Evolutionary conservation across 1,140 invertebrate species (phyloP).

Genomic region (Stenopsyche tienmushanensis): DNA sequence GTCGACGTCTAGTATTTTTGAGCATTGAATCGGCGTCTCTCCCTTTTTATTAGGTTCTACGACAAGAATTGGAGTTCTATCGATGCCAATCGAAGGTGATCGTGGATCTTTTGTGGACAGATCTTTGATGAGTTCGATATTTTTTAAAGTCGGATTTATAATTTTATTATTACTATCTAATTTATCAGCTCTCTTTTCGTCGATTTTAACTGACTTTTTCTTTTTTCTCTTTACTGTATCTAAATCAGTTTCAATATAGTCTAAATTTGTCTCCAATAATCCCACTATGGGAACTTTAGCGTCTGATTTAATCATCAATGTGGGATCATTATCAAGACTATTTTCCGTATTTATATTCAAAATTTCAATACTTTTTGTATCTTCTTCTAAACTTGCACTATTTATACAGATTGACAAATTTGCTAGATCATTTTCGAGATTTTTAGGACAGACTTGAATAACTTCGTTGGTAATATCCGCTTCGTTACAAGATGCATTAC

Average conservation of each 20-base stretch:
- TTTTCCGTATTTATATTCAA: not conserved
- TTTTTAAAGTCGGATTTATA: not conserved
- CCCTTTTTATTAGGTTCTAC: constrained; percentile 5
- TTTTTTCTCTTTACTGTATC: constrained; percentile 45
- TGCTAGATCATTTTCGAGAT: constrained; percentile 26
- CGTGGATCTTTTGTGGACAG: constrained; percentile 50
- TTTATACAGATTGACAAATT: constrained; percentile 18
- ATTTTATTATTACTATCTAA: not conserved
- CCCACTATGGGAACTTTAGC: constrained; percentile 7
- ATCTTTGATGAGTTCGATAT: constrained; percentile 39
- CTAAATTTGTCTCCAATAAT: constrained; percentile 55
- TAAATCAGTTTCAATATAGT: constrained; percentile 48
- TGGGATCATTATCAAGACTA: not conserved
- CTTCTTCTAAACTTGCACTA: not conserved
- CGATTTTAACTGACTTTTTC: constrained; percentile 38
- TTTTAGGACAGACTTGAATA: constrained; percentile 17
- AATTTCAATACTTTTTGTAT: not conserved
- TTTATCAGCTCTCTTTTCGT: constrained; percentile 18
- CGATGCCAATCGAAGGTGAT: constrained; percentile 53
- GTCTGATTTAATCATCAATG: not conserved
- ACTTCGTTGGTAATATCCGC: constrained; percentile 12
- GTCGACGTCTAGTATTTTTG: constrained; percentile 15
- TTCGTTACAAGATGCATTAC: constrained; percentile 8
- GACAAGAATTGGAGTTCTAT: constrained; percentile 50
- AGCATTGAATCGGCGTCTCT: constrained; percentile 3